Evolutionary conservation across 37 sponge, comb jelly and placozoan genomes (phyloP), one percentile per base, ranked within the genome.

Genomic region (Ianthella basta): DNA sequence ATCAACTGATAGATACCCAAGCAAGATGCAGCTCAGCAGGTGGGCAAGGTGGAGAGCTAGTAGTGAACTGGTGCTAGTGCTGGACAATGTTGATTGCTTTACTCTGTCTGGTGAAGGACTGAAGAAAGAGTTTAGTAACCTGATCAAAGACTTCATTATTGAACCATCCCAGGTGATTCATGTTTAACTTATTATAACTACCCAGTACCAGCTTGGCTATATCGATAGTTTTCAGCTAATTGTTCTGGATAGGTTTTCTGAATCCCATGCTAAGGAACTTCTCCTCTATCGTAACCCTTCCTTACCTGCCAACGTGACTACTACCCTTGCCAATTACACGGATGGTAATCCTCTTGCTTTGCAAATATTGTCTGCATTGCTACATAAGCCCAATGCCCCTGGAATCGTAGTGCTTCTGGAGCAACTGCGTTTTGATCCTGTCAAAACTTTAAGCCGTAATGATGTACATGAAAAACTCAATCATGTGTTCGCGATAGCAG

Each of bases 271-370:
- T 8, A 44, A 44, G 50, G 50, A 44, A 44, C 50, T 44, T 44
- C 50, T 44, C 50, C 50, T 44, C 50, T 44, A 8, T 8, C 50
- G 50, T 10, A 44, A 44, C 50, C 50, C 50, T 44, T 44, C 50
- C 50, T 44, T 44, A 8, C 8, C 50, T 10, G 3, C 50, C 50
- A 44, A 44, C 8, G 50, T 44, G 8, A 44, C 72, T 5, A 27
- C 37, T 70, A 20, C 30, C 20, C 72, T 70, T 35, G 72, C 37
- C 21, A 34, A 27, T 35, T 6, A 2, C 36, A 34, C 37, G 1
- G 72, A 70, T 6, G 72, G 72, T 10, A 70, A 30, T 35, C 72
- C 72, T 30, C 72, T 70, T 35, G 72, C 72, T 35, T 33, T 70
- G 72, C n/a, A 70, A 33, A 70, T 70, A 14, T 20, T 70, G n/a